phyloP scores from a whole-genome alignment of 2,113 vertebrate genomes.

The Paramisgurnus dabryanus region DNA sequence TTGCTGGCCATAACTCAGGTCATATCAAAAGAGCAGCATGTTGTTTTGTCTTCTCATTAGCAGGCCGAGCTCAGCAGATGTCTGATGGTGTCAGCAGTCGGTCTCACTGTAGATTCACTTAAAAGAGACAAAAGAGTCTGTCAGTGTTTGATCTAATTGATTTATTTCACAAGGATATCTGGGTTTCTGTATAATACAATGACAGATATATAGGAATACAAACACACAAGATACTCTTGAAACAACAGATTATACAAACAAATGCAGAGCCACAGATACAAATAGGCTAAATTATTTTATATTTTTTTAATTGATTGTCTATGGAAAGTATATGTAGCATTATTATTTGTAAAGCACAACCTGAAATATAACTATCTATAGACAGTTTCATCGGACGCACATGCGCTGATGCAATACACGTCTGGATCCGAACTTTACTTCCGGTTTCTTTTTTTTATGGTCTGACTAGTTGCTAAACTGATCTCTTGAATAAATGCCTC shows the following conservation, averaged over 20 bases:
- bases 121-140: neutral
- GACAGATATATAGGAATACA: neutral
- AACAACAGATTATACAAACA: neutral
- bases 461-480: no score
- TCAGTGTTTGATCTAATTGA: conserved; percentile 39
- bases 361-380: no score
- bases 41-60: conserved; percentile 26
- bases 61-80: neutral
- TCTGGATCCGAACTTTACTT: no score
- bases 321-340: neutral
- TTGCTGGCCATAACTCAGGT: neutral
- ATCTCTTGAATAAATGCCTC: no score
- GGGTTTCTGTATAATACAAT: neutral
- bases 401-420: no score
- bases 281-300: neutral
- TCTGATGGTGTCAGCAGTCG: neutral
- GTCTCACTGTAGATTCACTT: neutral
- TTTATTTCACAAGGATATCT: conserved; percentile 19
- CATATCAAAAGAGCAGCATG: neutral
- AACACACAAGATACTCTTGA: neutral
- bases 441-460: no score
- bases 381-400: no score
- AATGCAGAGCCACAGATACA: no score
- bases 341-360: no score
- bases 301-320: neutral